Conservation (phyloP, 2,888 invertebrate species). For the Trachelus troglodyta region DNA sequence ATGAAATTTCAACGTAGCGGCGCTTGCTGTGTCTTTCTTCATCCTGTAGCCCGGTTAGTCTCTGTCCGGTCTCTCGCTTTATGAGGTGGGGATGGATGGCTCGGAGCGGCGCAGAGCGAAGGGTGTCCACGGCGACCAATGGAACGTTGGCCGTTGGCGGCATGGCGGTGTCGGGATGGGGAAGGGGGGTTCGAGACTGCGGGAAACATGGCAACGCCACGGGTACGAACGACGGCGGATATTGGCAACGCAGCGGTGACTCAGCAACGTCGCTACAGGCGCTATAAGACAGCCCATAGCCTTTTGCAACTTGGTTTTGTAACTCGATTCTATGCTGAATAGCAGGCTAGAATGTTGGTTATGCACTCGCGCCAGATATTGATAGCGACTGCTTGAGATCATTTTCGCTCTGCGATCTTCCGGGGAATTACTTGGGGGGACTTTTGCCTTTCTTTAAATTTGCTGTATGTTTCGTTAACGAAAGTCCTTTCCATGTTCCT, state of each 20-base stretch:
- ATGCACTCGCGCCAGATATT: constrained; percentile 1
- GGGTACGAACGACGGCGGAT: constrained; percentile 12
- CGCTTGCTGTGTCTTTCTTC: constrained; percentile 32
- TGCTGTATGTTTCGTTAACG: neutral
- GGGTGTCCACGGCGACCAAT: constrained; percentile 12
- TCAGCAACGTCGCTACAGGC: constrained; percentile 44
- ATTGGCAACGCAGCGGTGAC: constrained; percentile 58
- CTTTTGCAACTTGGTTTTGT: constrained; percentile 59
- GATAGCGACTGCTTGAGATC: neutral
- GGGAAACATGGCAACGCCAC: constrained; percentile 34
- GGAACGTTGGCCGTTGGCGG: neutral
- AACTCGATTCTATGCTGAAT: constrained; percentile 55
- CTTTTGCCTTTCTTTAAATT: neutral
- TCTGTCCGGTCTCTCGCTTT: constrained; percentile 5
- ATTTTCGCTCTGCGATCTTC: neutral
- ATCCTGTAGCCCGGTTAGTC: constrained; percentile 1
- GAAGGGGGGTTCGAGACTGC: constrained; percentile 12
- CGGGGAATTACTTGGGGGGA: neutral
- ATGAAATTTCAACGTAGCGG: constrained; percentile 60
- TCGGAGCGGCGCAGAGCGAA: neutral
- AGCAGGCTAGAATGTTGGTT: constrained; percentile 19
- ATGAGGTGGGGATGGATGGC: neutral
- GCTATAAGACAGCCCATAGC: constrained; percentile 37
- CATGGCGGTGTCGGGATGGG: constrained; percentile 24
- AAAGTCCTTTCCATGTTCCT: neutral